Evolutionary conservation across 2,888 invertebrate genomes (phyloP).

Genomic region (Tricholauxania praeusta): DNA sequence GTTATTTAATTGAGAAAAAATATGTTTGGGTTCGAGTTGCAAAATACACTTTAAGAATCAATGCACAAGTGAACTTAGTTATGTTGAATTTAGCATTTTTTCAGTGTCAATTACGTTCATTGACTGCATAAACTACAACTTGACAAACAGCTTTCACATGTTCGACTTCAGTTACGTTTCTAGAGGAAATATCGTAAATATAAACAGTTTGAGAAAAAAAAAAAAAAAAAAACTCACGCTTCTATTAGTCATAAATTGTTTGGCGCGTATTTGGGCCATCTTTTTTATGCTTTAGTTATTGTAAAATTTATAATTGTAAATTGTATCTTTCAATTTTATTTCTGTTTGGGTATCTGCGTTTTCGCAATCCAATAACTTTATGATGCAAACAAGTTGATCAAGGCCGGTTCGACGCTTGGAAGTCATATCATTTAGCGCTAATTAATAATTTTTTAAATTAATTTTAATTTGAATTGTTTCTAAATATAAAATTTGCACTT

Average conservation of each 20-base stretch:
- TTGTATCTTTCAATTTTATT: not conserved
- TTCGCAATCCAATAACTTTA: not conserved
- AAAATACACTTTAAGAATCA: too few relatives aligned
- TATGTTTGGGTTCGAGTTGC: too few relatives aligned
- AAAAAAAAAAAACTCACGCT: not conserved
- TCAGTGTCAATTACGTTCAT: conserved; percentile 35
- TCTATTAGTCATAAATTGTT: conserved; percentile 1
- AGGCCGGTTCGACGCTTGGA: not conserved
- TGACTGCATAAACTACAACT: conserved; percentile 38
- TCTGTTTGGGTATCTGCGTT: not conserved
- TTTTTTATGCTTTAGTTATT: not conserved
- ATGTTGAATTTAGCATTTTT: not conserved
- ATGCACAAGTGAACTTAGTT: too few relatives aligned
- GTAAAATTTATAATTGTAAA: not conserved
- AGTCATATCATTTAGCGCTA: not conserved
- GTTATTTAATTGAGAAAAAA: too few relatives aligned
- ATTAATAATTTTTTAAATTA: too few relatives aligned
- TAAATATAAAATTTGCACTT: not conserved
- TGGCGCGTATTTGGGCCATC: conserved; percentile 14
- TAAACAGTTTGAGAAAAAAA: not conserved
- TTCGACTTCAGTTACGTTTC: not conserved
- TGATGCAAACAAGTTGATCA: conserved; percentile 16
- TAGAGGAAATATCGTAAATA: not conserved
- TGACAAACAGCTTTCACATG: conserved; percentile 15
- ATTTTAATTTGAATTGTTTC: too few relatives aligned